Conservation (phyloP, 2,888 invertebrate species). For the Ennomos erosarius region DNA sequence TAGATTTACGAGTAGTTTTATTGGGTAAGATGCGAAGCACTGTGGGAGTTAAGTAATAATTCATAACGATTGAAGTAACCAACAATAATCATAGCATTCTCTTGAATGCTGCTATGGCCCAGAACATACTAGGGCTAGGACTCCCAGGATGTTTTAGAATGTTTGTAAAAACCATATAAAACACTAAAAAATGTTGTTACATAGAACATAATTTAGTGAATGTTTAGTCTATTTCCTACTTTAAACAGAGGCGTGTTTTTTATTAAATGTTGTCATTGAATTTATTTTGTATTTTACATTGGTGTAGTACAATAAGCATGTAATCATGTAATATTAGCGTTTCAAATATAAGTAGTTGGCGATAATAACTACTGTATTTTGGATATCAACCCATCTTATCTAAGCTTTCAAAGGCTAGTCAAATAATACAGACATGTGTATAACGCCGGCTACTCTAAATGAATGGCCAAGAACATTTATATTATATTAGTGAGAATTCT, state of each 20-base stretch:
- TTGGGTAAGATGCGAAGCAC: constrained; percentile 4
- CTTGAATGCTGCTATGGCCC: too few relatives aligned
- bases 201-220: neutral
- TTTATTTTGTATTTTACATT: constrained; percentile 13
- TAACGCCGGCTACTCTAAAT: constrained; percentile 6
- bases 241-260: constrained; percentile 3
- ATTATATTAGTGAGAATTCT: constrained; percentile 5
- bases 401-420: too few relatives aligned
- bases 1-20: constrained; percentile 14
- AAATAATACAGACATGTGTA: too few relatives aligned
- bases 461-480: neutral
- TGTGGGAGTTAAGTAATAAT: neutral
- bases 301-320: constrained; percentile 13
- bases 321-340: constrained; percentile 4
- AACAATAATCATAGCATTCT: too few relatives aligned
- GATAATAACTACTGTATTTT: too few relatives aligned
- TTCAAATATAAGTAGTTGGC: neutral
- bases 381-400: too few relatives aligned
- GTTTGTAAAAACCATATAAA: too few relatives aligned
- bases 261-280: constrained; percentile 19
- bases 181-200: too few relatives aligned
- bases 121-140: too few relatives aligned
- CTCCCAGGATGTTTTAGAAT: too few relatives aligned
- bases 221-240: constrained; percentile 9
- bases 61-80: too few relatives aligned